A percentile compares a stretch with the other conserved stretches of the same genome.
These are phyloP conservation scores for Chaenogobius annularis DNA, from an alignment of 2,113 vertebrate genomes.

Conservation along the genomic window DNA sequence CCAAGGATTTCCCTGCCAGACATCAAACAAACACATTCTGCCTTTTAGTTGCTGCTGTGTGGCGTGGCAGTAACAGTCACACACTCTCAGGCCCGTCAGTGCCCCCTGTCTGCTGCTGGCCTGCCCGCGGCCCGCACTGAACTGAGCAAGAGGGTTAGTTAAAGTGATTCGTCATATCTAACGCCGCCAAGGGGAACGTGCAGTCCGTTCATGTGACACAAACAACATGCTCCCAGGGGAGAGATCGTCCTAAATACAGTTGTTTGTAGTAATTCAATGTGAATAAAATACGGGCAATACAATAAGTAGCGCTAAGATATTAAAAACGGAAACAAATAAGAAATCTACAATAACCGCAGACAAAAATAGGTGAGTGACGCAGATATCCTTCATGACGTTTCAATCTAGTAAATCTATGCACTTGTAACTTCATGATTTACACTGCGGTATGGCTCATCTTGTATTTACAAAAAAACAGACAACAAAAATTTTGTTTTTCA, in stretches of 20 bases:
- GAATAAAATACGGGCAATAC: background rate
- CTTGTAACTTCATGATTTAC: background rate
- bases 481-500: background rate
- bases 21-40: conserved; percentile 33
- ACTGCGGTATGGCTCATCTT: background rate
- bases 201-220: conserved; percentile 35
- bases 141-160: conserved; percentile 37
- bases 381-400: background rate
- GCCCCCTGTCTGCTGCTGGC: conserved; percentile 50
- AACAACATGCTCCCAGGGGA: conserved; percentile 17
- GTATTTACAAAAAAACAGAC: background rate
- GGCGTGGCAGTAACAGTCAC: conserved; percentile 14
- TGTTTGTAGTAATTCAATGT: background rate
- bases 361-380: background rate
- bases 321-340: background rate
- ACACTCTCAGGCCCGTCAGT: conserved; percentile 23
- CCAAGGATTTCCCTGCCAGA: conserved; percentile 35
- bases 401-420: background rate
- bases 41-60: conserved; percentile 14
- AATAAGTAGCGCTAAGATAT: background rate
- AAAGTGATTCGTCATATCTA: conserved; percentile 58
- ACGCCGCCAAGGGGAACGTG: conserved; percentile 36
- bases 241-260: background rate
- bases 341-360: background rate
- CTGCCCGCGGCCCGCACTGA: conserved; percentile 39